Evolutionary conservation across 2,113 vertebrate genomes (phyloP).

Genomic region (Percopsis transmontana): DNA sequence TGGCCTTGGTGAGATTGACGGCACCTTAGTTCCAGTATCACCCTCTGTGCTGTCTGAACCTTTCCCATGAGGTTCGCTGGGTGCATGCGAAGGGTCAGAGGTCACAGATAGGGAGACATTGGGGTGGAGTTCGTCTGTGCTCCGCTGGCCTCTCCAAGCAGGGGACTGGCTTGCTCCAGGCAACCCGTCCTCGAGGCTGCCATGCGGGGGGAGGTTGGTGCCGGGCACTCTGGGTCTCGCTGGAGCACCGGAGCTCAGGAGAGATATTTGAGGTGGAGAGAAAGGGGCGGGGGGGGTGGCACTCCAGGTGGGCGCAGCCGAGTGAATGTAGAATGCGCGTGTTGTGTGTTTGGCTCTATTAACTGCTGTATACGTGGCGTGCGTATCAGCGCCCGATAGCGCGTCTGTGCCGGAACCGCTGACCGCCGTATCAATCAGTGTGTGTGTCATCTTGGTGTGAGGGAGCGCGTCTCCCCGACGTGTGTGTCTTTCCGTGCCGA

Average conservation of each 20-base stretch:
- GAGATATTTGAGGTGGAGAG: background rate
- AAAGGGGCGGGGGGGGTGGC: background rate
- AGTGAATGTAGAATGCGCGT: slow-evolving; percentile 2
- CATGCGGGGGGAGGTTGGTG: background rate
- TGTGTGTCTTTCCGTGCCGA: slow-evolving; percentile 1
- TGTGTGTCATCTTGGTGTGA: slow-evolving; percentile 8
- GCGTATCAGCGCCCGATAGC: background rate
- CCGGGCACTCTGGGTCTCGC: background rate
- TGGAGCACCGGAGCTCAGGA: slow-evolving; percentile 2
- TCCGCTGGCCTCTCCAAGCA: slow-evolving; percentile 42
- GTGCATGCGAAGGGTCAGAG: slow-evolving; percentile 22
- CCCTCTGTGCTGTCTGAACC: slow-evolving; percentile 11
- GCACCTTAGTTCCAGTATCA: slow-evolving; percentile 5
- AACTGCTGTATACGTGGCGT: background rate
- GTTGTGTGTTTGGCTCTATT: slow-evolving; percentile 11
- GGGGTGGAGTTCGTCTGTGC: slow-evolving; percentile 18
- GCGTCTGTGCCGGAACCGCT: background rate
- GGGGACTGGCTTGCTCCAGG: background rate
- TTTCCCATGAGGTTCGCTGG: background rate
- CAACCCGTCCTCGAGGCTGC: slow-evolving; percentile 7
- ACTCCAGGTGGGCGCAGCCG: background rate
- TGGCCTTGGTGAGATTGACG: slow-evolving; percentile 11
- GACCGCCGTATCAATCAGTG: background rate
- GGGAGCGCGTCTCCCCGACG: background rate
- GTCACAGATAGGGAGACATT: slow-evolving; percentile 25